Conservation (phyloP, 2,888 invertebrate species). For the Lordiphosa andalusiaca region DNA sequence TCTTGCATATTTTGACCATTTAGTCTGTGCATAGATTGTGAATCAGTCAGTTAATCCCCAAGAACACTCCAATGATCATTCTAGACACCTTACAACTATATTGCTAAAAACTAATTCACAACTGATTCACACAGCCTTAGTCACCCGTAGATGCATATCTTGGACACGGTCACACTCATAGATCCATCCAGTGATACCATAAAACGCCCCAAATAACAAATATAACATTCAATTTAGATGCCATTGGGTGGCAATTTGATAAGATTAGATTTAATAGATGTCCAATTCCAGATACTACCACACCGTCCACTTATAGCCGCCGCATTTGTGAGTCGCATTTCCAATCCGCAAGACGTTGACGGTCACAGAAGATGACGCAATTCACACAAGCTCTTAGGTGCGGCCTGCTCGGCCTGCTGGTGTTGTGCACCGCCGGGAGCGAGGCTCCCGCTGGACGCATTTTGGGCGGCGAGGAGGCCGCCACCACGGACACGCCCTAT, state of each 20-base stretch:
- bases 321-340: slow-evolving; percentile 38
- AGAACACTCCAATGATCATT: too few relatives aligned
- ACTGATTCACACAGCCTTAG: slow-evolving; percentile 22
- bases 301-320: slow-evolving; percentile 18
- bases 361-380: slow-evolving; percentile 27
- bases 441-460: slow-evolving; percentile 46
- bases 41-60: too few relatives aligned
- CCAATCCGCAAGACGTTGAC: slow-evolving; percentile 8
- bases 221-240: slow-evolving; percentile 17
- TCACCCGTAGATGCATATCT: slow-evolving; percentile 15
- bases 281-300: slow-evolving; percentile 2
- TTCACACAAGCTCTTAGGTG: slow-evolving; percentile 4
- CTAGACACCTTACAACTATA: neutral
- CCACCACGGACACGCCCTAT: slow-evolving; percentile 66
- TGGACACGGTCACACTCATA: neutral
- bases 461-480: slow-evolving; percentile 75
- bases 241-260: slow-evolving; percentile 34
- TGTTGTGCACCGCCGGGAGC: neutral
- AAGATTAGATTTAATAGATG: slow-evolving; percentile 55
- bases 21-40: too few relatives aligned
- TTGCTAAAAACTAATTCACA: too few relatives aligned
- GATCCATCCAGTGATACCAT: slow-evolving; percentile 6
- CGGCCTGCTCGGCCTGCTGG: neutral
- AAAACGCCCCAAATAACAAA: slow-evolving; percentile 20
- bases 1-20: too few relatives aligned